Conservation (phyloP, 2,888 invertebrate species). For the Lepidocyrtinus sp. region DNA sequence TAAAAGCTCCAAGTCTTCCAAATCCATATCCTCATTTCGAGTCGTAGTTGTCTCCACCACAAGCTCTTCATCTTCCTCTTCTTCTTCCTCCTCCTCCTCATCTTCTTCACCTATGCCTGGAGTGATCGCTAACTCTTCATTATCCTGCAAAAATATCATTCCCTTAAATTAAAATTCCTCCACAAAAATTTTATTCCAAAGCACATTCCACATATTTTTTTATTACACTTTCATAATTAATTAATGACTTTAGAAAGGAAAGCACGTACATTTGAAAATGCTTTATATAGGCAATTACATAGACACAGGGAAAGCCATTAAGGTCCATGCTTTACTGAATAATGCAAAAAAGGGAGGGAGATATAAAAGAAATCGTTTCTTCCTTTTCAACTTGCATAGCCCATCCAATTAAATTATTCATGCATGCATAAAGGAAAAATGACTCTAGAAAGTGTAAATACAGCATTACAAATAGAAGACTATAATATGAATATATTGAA, state of each 20-base stretch:
- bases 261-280: too few species aligned
- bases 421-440: conserved; percentile 2
- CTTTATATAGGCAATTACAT: neutral
- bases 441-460: conserved; percentile 8
- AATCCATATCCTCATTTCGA: conserved; percentile 78
- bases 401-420: conserved; percentile 14
- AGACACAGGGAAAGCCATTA: neutral
- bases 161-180: neutral
- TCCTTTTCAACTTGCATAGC: too few species aligned
- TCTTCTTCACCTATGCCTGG: conserved; percentile 60
- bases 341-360: conserved; percentile 8
- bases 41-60: conserved; percentile 73
- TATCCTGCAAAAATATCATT: conserved; percentile 43
- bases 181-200: neutral
- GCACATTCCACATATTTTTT: too few species aligned
- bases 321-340: conserved; percentile 8
- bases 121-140: conserved; percentile 52
- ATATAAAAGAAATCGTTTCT: neutral
- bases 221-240: neutral
- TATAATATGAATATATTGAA: neutral
- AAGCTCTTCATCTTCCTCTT: conserved; percentile 73
- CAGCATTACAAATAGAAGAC: neutral
- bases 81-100: conserved; percentile 59
- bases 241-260: neutral
- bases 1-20: conserved; percentile 77